Base-by-base conservation (phyloP, 2,113 vertebrate genomes). In the Pandion haliaetus region DNA sequence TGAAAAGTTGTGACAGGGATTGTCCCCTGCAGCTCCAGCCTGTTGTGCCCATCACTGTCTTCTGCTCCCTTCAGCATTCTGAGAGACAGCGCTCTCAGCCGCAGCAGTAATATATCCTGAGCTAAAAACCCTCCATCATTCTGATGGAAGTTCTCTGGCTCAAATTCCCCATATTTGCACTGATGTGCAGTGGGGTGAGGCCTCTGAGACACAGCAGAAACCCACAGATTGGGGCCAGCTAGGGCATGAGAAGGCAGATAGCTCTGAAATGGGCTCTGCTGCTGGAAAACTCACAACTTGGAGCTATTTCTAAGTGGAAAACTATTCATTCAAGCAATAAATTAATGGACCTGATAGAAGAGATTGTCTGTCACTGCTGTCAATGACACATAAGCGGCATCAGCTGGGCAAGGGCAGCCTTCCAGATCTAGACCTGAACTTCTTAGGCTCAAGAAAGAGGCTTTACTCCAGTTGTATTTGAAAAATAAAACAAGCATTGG, bases 41-140 rank as follows among this genome's bases (percentile, higher is more conserved):
- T 2, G 0, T 6, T n/a, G 3, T 61, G 59, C 49, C 72, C 19
- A 38, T 42, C 57, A 14, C 63, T 69, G 50, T 49, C 34, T 47
- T 59, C 72, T 93, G 32, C 40, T 87, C 14, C 71, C 26, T 4
- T 45, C 40, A 15, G 24, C 28, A 31, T n/a, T 62, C 26, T 36
- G 62, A 29, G 57, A 79, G 17, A n/a, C 23, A 28, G 15, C 0
- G 2, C 24, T 36, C 18, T 70, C 50, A 47, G 45, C 47, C 42
- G 50, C 20, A 58, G 58, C 38, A 61, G 14, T 29, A 24, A 29
- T 18, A 14, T 10, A 36, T 49, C 71, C 42, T 20, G 38, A 65
- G 6, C 40, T 73, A 78, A 61, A 44, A 5, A 1, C n/a, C 24
- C 40, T 9, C 14, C 31, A 0, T 24, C 2, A 0, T 63, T 29